Evolutionary conservation across 2,888 invertebrate genomes (phyloP), one percentile per base, ranked within the genome.

Genomic region (Aproaerema taeniolella): DNA sequence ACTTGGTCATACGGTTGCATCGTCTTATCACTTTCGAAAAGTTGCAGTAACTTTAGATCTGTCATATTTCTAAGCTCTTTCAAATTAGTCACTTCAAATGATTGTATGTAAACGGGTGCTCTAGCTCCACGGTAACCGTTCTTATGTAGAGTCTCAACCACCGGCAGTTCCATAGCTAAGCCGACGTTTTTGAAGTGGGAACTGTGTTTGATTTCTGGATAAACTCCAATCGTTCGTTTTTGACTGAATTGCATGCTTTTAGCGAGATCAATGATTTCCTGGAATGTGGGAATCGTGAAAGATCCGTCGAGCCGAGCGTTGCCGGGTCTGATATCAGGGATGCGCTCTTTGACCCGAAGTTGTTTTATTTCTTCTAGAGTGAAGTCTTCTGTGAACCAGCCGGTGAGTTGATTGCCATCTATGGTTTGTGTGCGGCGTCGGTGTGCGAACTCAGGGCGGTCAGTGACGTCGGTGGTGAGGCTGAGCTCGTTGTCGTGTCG

Each of bases 331-430:
- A 64, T 61, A 1, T 40, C 45, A 1, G 82, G 80, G 13, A 86
- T 79, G 8, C 81, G 71, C 61, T 86, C 85, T 16, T 73, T 66
- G 1, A 77, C 67, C 17, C 72, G 67, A 20, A 86, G 52, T 0
- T 70, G 69, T 57, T 86, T 86, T 2, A 86, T 58, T 56, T 86
- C 85, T 2, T 58, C 71, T 1, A 86, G 60, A 9, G 82, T 82
- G 41, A 85, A 86, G 45, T 86, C 83, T 68, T 85, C 85, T 1
- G 73, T 72, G 45, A 83, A 86, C 83, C 83, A 86, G 6, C 77
- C 83, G 20, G 51, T 68, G 2, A 73, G 31, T 47, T 53, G 46
- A 0, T 28, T 44, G 9, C 79, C 77, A 43, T 83, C 82, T 1
- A 85, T 60, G 1, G 39, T 51, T 59, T 82, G 74, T 0, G 68